Percentiles rank a stretch among this genome's conserved stretches.
These are phyloP conservation scores for Diphyllodes magnificus DNA, from an alignment of 2,113 vertebrate species.

Conservation along the genomic window DNA sequence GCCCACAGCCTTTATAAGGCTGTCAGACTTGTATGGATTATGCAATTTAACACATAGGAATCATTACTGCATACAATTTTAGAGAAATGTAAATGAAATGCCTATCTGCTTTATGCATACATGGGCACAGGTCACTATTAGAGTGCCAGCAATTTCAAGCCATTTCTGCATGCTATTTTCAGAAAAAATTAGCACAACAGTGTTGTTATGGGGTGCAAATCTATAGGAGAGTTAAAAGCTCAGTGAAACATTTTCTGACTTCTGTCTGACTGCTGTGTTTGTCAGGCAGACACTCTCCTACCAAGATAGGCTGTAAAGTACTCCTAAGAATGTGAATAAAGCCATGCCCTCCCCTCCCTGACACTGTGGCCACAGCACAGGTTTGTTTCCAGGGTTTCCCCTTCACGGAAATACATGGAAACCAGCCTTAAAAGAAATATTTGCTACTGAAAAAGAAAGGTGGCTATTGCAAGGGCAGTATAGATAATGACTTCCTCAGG, in stretches of 20 bases:
- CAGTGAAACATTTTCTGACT: background rate
- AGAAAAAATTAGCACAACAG: conserved; percentile 8
- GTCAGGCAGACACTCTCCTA: background rate
- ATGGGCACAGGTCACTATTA: conserved; percentile 23
- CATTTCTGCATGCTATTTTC: conserved; percentile 36
- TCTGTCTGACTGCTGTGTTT: background rate
- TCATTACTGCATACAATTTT: conserved; percentile 34
- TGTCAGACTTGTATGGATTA: conserved; percentile 50
- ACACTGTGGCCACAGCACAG: fast-evolving
- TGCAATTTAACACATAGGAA: conserved; percentile 51
- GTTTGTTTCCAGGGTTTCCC: background rate
- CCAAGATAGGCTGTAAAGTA: background rate
- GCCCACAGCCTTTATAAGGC: conserved; percentile 13
- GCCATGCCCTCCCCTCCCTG: background rate
- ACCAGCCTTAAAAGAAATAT: background rate
- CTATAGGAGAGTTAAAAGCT: conserved; percentile 8
- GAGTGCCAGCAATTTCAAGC: conserved; percentile 41
- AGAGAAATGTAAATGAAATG: conserved; percentile 37
- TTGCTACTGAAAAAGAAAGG: background rate
- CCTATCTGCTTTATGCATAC: conserved; percentile 9
- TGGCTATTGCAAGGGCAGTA: background rate
- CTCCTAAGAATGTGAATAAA: background rate
- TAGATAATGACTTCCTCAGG: background rate
- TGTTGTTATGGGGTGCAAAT: background rate
- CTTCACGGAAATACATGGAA: background rate